These are phyloP conservation scores for Drosophila mimica DNA, from an alignment of 2,888 invertebrate species.

Conservation along the genomic window DNA sequence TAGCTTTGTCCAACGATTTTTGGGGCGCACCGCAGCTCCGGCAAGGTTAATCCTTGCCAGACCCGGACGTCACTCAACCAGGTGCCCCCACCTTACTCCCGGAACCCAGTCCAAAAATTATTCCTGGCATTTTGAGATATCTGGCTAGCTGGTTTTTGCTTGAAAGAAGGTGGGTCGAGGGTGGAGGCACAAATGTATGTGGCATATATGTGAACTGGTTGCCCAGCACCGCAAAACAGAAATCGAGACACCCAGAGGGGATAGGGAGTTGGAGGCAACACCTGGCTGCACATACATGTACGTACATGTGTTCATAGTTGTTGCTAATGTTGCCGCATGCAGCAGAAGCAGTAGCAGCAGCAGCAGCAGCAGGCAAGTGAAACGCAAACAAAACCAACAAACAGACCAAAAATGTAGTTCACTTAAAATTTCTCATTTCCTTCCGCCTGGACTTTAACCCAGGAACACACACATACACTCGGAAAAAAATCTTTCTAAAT, in stretches of 20 bases:
- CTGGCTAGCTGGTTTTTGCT: slow-evolving; percentile 23
- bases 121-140: slow-evolving; percentile 43
- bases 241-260: slow-evolving; percentile 23
- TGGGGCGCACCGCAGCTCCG: slow-evolving; percentile 48
- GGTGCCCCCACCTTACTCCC: background rate
- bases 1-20: slow-evolving; percentile 49
- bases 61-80: slow-evolving; percentile 23
- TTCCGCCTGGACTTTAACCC: slow-evolving; percentile 54
- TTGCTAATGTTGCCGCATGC: slow-evolving; percentile 48
- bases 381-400: slow-evolving; percentile 62
- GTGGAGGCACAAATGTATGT: slow-evolving; percentile 15
- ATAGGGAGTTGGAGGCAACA: background rate
- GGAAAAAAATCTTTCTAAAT: background rate
- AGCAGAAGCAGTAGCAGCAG: slow-evolving; percentile 28
- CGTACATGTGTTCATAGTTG: slow-evolving; percentile 38
- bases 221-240: slow-evolving; percentile 45
- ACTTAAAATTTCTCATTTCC: slow-evolving; percentile 80
- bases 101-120: slow-evolving; percentile 16
- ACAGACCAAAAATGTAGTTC: slow-evolving; percentile 77
- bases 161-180: background rate
- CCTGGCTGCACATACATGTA: slow-evolving; percentile 25
- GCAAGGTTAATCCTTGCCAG: slow-evolving; percentile 51
- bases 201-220: slow-evolving; percentile 51
- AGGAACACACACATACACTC: background rate
- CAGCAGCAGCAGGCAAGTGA: slow-evolving; percentile 27